Conservation (phyloP, 30 jellyfish, hydroid and myxozoan genomes). For the Sanderia malayensis region DNA sequence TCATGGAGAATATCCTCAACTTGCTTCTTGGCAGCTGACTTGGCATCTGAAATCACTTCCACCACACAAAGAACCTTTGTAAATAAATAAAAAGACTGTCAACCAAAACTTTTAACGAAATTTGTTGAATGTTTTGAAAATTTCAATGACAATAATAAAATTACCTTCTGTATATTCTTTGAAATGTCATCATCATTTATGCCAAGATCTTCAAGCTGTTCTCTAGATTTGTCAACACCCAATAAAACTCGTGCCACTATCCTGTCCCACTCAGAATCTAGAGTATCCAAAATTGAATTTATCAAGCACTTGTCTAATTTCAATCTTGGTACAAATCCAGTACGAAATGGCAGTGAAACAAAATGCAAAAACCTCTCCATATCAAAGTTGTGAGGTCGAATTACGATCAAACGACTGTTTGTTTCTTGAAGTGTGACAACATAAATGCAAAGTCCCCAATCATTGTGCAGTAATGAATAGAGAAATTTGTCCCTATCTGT, state of each 20-base stretch:
- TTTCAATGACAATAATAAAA: no score
- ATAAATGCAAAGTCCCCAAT: slow-evolving; percentile 10
- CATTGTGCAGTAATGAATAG: slow-evolving; percentile 10
- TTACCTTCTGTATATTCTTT: slow-evolving; percentile 14
- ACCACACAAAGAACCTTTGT: no score
- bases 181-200: slow-evolving; percentile 4
- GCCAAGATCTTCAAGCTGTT: slow-evolving; percentile 27
- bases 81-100: no score
- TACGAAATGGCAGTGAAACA: neutral
- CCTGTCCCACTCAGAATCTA: slow-evolving; percentile 35
- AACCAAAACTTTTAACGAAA: no score
- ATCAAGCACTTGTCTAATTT: slow-evolving; percentile 5
- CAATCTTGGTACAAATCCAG: slow-evolving; percentile 4
- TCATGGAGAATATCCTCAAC: no score
- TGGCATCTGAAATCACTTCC: no score
- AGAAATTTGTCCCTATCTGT: slow-evolving; percentile 23
- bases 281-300: slow-evolving; percentile 2
- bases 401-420: slow-evolving; percentile 3
- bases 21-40: no score
- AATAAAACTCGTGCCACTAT: slow-evolving; percentile 18
- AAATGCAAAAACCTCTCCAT: slow-evolving; percentile 15
- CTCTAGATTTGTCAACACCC: slow-evolving; percentile 29
- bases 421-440: neutral
- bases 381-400: slow-evolving; percentile 8
- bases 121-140: no score